These are phyloP conservation scores for Dromas ardeola DNA, from an alignment of 2,113 vertebrate species.

Conservation along the genomic window DNA sequence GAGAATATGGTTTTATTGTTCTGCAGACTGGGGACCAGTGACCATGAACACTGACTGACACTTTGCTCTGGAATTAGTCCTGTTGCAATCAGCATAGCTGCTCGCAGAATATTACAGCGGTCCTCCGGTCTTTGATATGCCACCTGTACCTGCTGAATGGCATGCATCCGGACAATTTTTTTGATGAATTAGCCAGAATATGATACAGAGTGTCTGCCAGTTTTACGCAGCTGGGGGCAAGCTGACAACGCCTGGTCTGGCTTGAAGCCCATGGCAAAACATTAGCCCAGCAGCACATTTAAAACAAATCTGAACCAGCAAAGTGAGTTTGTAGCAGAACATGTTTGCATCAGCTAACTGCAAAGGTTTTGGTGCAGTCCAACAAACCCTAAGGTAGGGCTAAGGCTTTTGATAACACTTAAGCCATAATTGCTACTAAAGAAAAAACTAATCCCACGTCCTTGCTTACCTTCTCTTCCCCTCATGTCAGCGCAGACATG, in stretches of 20 bases:
- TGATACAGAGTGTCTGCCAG: not conserved
- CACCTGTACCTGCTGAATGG: not conserved
- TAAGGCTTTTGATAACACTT: not conserved
- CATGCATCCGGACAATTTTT: not conserved
- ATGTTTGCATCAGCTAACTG: not conserved
- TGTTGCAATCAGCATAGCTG: not conserved
- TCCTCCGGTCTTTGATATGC: not conserved
- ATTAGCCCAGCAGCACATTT: not conserved
- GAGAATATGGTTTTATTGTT: not conserved
- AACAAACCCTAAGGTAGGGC: not conserved
- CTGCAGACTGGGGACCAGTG: not conserved
- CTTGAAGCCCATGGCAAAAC: not conserved
- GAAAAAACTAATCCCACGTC: not conserved
- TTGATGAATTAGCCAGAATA: not conserved
- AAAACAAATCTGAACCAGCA: not conserved
- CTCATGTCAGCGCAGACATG: fast-evolving
- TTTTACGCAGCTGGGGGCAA: not conserved
- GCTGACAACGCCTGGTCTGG: not conserved
- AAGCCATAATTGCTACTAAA: not conserved
- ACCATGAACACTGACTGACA: not conserved
- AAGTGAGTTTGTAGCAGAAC: not conserved
- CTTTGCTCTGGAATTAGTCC: not conserved
- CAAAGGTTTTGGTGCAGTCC: not conserved
- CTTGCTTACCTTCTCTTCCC: not conserved
- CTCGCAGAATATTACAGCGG: not conserved